Percentiles rank a stretch among this genome's conserved stretches.
These are phyloP conservation scores for Psophia crepitans DNA, from an alignment of 2,113 vertebrate species.

Conservation along the genomic window DNA sequence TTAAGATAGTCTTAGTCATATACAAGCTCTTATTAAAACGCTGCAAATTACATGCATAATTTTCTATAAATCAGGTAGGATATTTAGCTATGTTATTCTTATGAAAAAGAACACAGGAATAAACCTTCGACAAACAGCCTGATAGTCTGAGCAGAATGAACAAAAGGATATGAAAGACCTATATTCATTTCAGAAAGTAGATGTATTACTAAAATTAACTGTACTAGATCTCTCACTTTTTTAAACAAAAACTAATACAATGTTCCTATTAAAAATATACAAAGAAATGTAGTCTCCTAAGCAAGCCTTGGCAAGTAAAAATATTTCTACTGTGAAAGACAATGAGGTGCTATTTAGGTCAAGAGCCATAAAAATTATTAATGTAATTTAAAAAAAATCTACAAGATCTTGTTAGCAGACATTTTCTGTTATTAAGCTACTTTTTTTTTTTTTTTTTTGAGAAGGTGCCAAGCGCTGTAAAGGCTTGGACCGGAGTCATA, in stretches of 20 bases:
- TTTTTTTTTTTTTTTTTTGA: not conserved
- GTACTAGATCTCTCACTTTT: not conserved
- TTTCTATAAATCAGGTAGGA: not conserved
- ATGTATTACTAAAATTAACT: not conserved
- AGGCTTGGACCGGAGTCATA: not conserved
- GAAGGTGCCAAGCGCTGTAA: not conserved
- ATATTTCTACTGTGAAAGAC: not conserved
- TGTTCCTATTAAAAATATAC: not conserved
- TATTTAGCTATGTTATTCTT: not conserved
- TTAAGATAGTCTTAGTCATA: not conserved
- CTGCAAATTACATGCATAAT: not conserved
- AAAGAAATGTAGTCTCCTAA: not conserved
- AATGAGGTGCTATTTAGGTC: not conserved
- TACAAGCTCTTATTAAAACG: not conserved
- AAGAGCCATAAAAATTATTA: not conserved
- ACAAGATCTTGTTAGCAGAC: not conserved
- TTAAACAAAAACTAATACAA: not conserved
- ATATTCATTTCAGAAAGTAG: not conserved
- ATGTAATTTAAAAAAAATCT: not conserved
- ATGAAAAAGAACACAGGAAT: not conserved
- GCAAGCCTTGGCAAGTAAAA: not conserved
- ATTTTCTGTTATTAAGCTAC: not conserved
- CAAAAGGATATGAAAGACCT: not conserved
- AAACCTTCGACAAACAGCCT: not conserved
- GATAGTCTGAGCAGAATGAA: not conserved